Conservation (phyloP, 2,113 vertebrate genomes). For the Hylia prasina region DNA sequence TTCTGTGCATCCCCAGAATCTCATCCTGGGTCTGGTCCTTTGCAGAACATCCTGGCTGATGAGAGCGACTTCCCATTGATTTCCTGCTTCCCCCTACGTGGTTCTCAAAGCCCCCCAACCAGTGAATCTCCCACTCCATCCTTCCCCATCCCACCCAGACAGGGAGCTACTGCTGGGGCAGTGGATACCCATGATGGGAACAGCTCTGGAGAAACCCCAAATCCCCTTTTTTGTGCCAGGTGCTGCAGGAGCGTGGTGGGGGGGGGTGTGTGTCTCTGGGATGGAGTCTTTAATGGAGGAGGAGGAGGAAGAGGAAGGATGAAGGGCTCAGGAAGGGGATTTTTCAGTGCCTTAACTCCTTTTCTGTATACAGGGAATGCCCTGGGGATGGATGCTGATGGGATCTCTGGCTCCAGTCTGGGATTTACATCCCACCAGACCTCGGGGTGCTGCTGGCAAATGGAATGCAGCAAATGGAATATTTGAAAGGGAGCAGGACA, state of each 20-base stretch:
- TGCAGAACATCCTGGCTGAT: rapidly evolving
- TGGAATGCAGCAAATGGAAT: not conserved
- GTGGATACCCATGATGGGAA: not conserved
- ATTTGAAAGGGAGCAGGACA: not conserved
- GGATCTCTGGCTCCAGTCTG: not conserved
- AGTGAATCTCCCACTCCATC: not conserved
- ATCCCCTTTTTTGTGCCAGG: not conserved
- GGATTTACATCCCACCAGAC: not conserved
- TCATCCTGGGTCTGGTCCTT: not conserved
- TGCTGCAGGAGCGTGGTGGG: rapidly evolving
- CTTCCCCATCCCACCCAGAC: not conserved
- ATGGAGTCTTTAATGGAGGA: not conserved
- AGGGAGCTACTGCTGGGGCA: not conserved
- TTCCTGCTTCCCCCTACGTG: rapidly evolving
- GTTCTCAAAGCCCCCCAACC: rapidly evolving
- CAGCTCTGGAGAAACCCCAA: not conserved
- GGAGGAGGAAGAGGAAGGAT: not conserved
- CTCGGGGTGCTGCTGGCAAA: not conserved
- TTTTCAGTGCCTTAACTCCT: not conserved
- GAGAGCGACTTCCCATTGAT: rapidly evolving
- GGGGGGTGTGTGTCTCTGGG: rapidly evolving
- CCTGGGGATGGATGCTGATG: not conserved
- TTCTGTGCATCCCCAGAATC: rapidly evolving
- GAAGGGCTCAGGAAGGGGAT: not conserved
- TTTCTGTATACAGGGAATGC: not conserved